Base-by-base conservation (phyloP, 2,797 vertebrate species). In the Pseudotriccus pelzelni region DNA sequence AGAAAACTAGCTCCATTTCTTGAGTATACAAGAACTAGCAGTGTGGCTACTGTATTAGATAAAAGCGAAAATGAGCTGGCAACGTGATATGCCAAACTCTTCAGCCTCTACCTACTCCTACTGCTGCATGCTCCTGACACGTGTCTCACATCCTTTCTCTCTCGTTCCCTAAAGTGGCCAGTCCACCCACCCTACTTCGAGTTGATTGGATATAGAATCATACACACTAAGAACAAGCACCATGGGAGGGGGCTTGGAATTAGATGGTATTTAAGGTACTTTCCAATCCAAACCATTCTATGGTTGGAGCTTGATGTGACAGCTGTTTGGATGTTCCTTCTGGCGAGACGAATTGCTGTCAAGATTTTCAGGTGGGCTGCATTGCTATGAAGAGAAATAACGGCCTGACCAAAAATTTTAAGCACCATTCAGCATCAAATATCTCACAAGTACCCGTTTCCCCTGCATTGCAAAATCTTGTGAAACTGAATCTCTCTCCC, bases 41-140 rank as follows among this genome's bases (percentile, higher is more conserved):
- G 14, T 4, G 28, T 34, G 56, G 74, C 30, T 68, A 8, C 36
- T 25, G 0, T 14, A 10, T 37, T 23, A 69, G 47, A 25, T 14
- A 64, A 20, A 2, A 34, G 52, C 27, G 62, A 55, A 50, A 44
- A 44, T 55, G 32, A 37, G 41, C 41, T 63, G 59, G 63, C 32
- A 70, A n/a, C 27, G 4, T 0, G 2, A 44, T 2, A 21, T 47
- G 44, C 30, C 66, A 62, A 19, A 16, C 11, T 30, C 58, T 43
- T n/a, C 34, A 12, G 43, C 19, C 63, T 47, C 11, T 6, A 44
- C 39, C 36, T 55, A 10, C 34, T 82, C 75, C 15, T 30, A 14
- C 44, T 58, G 34, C 4, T n/a, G 21, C 27, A 12, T 4, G 4
- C 3, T 55, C 46, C 44, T 62, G 55, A 17, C 16, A 14, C 4